Conservation (phyloP, 2,888 invertebrate species). For the Conchocele bisecta region DNA sequence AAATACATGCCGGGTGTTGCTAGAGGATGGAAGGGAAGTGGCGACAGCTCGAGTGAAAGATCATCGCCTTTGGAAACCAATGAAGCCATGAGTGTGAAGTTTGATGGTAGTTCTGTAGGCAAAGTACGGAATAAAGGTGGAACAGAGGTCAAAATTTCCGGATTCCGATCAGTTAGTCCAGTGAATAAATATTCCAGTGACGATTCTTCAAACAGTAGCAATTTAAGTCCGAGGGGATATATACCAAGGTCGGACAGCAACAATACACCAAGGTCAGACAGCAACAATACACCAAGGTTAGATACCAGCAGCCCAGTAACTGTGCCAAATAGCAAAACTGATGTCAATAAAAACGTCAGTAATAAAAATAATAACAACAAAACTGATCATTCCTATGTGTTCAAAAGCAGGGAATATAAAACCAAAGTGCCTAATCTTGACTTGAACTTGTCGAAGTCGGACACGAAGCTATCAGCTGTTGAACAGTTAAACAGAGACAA, state of each 20-base stretch:
- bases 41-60: conserved; percentile 5
- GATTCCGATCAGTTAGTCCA: conserved; percentile 55
- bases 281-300: too few relatives aligned
- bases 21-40: conserved; percentile 49
- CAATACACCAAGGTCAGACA: too few relatives aligned
- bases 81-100: conserved; percentile 23
- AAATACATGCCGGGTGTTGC: conserved; percentile 49
- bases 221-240: conserved; percentile 54
- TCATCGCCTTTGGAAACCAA: background rate
- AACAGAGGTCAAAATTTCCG: conserved; percentile 15
- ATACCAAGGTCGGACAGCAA: too few relatives aligned
- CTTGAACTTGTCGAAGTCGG: too few relatives aligned
- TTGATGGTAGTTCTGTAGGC: conserved; percentile 43
- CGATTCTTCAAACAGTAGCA: conserved; percentile 29
- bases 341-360: conserved; percentile 49
- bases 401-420: conserved; percentile 3
- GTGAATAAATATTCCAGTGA: conserved; percentile 40
- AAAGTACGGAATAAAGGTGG: conserved; percentile 32
- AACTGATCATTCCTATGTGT: conserved; percentile 17
- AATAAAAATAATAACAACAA: conserved; percentile 30
- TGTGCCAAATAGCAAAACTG: conserved; percentile 36
- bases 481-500: conserved; percentile 15
- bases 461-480: conserved; percentile 19
- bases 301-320: too few relatives aligned
- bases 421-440: too few relatives aligned